Evolutionary conservation across 1,140 invertebrate species (phyloP).

Genomic region (Marisa cornuarietis): DNA sequence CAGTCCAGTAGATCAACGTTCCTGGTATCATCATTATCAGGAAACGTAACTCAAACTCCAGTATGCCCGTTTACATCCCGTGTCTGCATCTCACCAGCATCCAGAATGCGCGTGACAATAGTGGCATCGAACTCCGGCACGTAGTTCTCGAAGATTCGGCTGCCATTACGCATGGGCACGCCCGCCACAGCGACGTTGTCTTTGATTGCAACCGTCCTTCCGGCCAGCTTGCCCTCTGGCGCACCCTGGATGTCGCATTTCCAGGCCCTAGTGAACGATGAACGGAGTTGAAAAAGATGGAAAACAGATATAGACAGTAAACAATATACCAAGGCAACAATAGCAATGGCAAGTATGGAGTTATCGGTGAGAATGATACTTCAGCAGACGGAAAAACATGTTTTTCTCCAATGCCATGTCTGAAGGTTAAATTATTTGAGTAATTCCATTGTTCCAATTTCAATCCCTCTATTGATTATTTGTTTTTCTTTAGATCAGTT

Average conservation of each 20-base stretch:
- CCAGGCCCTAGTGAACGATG: constrained; percentile 45
- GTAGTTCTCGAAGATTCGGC: constrained; percentile 48
- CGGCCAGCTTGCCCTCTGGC: constrained; percentile 41
- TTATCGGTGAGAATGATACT: neutral
- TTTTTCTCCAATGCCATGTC: neutral
- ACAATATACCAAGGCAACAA: neutral
- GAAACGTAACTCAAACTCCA: neutral
- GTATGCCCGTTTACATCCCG: too few relatives aligned
- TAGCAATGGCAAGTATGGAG: neutral
- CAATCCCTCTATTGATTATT: neutral
- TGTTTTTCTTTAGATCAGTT: neutral
- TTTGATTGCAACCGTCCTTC: constrained; percentile 54
- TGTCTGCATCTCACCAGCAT: constrained; percentile 42
- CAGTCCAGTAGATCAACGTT: too few relatives aligned
- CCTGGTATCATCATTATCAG: neutral
- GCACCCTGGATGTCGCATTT: constrained; percentile 52
- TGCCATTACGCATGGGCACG: constrained; percentile 58
- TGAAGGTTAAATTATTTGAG: neutral
- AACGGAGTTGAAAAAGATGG: neutral
- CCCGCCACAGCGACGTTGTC: constrained; percentile 58
- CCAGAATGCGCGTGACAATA: constrained; percentile 51
- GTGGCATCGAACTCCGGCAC: constrained; percentile 58
- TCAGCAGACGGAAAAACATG: too few relatives aligned
- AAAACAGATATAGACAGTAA: neutral
- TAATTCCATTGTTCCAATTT: neutral